Evolutionary conservation across 2,113 vertebrate genomes (phyloP).

Genomic region (Callorhinus ursinus): DNA sequence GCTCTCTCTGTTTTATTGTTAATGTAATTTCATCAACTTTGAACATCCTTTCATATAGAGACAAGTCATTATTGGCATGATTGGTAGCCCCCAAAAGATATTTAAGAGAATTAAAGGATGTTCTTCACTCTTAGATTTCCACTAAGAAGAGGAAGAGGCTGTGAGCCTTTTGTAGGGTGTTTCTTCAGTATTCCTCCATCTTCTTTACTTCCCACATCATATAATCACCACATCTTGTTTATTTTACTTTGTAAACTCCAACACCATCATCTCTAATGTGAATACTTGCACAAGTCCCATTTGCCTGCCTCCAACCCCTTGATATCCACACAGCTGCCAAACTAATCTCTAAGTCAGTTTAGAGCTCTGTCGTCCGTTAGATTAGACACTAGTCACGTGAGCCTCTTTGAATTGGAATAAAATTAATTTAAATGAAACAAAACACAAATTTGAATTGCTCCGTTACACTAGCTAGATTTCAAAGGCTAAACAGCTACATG

Average conservation of each 20-base stretch:
- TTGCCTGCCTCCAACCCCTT: neutral
- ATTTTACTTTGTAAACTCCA: neutral
- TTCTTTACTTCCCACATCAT: neutral
- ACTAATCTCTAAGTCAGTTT: neutral
- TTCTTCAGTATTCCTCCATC: neutral
- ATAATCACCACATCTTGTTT: neutral
- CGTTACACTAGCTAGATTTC: neutral
- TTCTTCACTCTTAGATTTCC: neutral
- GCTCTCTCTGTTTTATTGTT: neutral
- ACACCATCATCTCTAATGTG: neutral
- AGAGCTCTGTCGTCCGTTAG: neutral
- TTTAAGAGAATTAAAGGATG: neutral
- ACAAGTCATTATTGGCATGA: neutral
- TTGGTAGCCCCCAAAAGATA: neutral
- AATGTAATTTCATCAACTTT: neutral
- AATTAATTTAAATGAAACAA: neutral
- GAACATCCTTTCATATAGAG: neutral
- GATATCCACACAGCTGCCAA: neutral
- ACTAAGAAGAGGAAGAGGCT: neutral
- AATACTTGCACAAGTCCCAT: rapidly evolving
- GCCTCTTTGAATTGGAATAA: neutral
- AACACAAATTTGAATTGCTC: neutral
- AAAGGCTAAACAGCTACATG: neutral
- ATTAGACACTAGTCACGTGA: neutral
- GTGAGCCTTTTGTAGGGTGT: neutral